Evolutionary conservation across 1,140 invertebrate genomes (phyloP).

Genomic region (Drosophila mauritiana): DNA sequence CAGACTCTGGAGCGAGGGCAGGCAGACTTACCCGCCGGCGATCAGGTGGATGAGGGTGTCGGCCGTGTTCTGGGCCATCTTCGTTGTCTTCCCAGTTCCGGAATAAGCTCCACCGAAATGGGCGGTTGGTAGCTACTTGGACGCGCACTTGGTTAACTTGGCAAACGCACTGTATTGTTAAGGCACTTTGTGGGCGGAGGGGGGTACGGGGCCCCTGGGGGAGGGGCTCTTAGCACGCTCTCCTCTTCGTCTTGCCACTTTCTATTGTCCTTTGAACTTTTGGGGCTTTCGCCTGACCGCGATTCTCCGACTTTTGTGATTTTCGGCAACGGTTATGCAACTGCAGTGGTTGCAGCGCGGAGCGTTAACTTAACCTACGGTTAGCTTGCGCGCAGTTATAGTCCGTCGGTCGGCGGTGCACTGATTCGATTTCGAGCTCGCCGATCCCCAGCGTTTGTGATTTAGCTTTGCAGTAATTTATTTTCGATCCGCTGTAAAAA

Average conservation of each 20-base stretch:
- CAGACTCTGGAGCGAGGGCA: not conserved
- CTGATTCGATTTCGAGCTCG: not conserved
- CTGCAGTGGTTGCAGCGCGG: constrained; percentile 35
- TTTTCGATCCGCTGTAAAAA: not conserved
- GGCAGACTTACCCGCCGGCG: constrained; percentile 67
- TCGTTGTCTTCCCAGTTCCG: constrained; percentile 6
- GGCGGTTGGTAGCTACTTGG: not conserved
- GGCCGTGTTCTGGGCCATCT: constrained; percentile 72
- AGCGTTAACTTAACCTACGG: constrained; percentile 8
- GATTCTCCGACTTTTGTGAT: constrained; percentile 25
- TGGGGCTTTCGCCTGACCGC: not conserved
- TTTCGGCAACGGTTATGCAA: constrained; percentile 58
- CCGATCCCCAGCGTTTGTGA: constrained; percentile 6
- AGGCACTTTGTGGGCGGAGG: constrained; percentile 39
- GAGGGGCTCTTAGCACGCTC: constrained; percentile 31
- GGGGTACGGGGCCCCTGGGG: constrained; percentile 10
- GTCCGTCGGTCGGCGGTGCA: constrained; percentile 8
- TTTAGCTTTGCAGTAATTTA: not conserved
- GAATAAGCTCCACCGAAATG: not conserved
- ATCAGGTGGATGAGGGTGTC: constrained; percentile 71
- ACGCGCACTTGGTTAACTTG: constrained; percentile 60
- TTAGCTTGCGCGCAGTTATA: constrained; percentile 7
- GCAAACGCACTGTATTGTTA: constrained; percentile 13
- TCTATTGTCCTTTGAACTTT: constrained; percentile 7
- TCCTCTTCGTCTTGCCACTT: constrained; percentile 20